Conservation (phyloP, 2,797 vertebrate species). For the Hirundo rustica region DNA sequence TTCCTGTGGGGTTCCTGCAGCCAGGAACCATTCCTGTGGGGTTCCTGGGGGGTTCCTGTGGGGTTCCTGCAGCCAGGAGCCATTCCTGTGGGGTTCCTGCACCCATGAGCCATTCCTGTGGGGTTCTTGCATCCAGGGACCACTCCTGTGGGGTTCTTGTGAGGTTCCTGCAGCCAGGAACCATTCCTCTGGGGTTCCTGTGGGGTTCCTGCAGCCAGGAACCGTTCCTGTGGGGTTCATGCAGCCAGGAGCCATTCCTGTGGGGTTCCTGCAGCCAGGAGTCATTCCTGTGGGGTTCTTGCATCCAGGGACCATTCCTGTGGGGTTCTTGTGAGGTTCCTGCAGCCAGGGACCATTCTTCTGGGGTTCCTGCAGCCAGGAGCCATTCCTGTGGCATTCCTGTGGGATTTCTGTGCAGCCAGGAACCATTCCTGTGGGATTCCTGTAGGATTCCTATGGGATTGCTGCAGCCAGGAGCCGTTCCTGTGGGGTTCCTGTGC, state of each 20-base stretch:
- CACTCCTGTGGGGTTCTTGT: neutral
- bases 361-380: neutral
- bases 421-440: too few species aligned
- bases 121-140: neutral
- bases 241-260: neutral
- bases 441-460: too few species aligned
- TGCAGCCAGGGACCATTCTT: neutral
- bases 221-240: neutral
- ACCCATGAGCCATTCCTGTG: neutral
- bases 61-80: neutral
- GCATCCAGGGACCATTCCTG: neutral
- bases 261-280: neutral
- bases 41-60: neutral
- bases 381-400: too few species aligned
- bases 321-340: neutral
- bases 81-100: neutral
- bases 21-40: neutral
- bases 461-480: too few species aligned
- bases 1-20: too few species aligned
- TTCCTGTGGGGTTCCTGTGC: too few species aligned
- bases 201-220: too few species aligned
- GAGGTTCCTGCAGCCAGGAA: neutral
- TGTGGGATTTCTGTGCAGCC: too few species aligned
- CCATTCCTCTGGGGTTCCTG: neutral
- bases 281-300: neutral